Evolutionary conservation across 1,140 invertebrate genomes (phyloP), one percentile per base, ranked within the genome.

Genomic region (Coptotermes formosanus): DNA sequence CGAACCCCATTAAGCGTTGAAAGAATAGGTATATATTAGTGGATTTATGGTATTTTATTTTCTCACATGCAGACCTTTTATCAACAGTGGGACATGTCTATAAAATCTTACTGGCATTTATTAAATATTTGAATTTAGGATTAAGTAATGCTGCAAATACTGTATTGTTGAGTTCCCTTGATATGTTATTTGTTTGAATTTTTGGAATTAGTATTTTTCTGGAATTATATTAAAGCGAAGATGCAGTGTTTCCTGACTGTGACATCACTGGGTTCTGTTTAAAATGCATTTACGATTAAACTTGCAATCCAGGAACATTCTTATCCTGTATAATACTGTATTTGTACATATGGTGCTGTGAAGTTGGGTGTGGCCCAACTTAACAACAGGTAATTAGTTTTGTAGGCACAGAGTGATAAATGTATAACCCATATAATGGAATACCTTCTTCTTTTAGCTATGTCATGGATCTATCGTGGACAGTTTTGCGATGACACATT

Each of bases 291-390:
- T 75, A 75, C 25, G n/a, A 8, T 30, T 6, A 16, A 21, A 30
- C 8, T 75, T 75, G 64, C 14, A 30, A 25, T 75, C n/a, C 64
- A 75, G n/a, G 25, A 75, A 75, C 25, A 30, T 75, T 75, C 8
- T n/a, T 25, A 38, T 38, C 38, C 38, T 75, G 14, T 75, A 25
- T n/a, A 75, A 30, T 75, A 75, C 23, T 69, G n/a, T 75, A 30
- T 64, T n/a, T 75, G 64, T 75, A 75, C n/a, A 75, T 75, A 75
- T 2, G n/a, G 64, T 75, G 64, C 64, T 75, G n/a, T 75, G n/a
- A 75, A 75, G 64, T 75, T 30, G n/a, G 64, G 25, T n/a, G n/a
- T 11, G 7, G 19, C 59, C 59, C 59, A 64, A 64, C 59, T 64
- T 64, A 19, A 23, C n/a, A 30, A 75, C 64, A n/a, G 7, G 14